Evolutionary conservation across 2,113 vertebrate genomes (phyloP).

Genomic region (Heteronetta atricapilla): DNA sequence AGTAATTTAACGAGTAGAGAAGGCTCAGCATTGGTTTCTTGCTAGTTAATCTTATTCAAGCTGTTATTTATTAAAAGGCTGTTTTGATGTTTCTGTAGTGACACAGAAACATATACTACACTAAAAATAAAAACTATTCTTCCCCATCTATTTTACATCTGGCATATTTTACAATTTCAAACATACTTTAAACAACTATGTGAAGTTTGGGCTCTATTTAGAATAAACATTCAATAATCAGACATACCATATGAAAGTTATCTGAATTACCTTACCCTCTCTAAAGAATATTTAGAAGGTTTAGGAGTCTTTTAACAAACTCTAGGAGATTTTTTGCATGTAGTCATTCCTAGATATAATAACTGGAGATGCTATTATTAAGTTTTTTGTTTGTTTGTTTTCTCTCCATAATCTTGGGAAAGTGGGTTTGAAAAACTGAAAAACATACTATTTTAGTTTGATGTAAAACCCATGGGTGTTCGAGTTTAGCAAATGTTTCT

Average conservation of each 20-base stretch:
- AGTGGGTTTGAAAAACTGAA: neutral
- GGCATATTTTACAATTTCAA: neutral
- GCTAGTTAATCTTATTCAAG: neutral
- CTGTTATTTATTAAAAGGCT: neutral
- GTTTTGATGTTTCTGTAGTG: neutral
- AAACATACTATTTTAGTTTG: neutral
- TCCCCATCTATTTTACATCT: neutral
- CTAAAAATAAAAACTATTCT: neutral
- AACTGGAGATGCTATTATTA: neutral
- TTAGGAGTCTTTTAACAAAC: neutral
- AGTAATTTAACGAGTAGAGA: neutral
- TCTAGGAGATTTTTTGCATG: neutral
- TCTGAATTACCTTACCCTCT: neutral
- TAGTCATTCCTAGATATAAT: neutral
- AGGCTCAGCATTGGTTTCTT: neutral
- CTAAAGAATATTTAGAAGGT: neutral
- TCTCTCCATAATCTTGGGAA: neutral
- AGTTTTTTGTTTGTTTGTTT: neutral
- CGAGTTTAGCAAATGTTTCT: neutral
- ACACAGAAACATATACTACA: neutral
- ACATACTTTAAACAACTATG: neutral
- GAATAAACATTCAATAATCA: neutral
- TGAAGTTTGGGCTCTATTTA: neutral
- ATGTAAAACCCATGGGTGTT: neutral
- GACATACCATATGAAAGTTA: neutral